Evolutionary conservation across 2,888 invertebrate species (phyloP), one percentile per base, ranked within the genome.

Genomic region (Saturnia japonica): DNA sequence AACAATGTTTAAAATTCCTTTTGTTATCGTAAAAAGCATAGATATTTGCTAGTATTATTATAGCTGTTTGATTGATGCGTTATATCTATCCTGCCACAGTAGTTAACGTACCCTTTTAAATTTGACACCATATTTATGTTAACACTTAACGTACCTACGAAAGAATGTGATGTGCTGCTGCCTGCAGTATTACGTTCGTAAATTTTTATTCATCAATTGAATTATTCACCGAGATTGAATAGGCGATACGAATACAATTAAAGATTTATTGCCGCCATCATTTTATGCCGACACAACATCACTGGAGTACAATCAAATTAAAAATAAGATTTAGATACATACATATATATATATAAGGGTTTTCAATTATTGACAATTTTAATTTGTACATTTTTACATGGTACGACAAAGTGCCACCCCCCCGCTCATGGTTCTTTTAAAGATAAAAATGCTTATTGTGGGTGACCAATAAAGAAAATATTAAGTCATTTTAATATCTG

Each of bases 191-290:
- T 45, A 47, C n/a, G 70, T 70, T 62, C 69, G 51, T 60, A 51
- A 72, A 77, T 77, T 81, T 51, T 80, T 80, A 81, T 82, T 81
- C 76, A 78, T 74, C 73, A 76, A 77, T 75, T 76, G 79, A 77
- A 85, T 83, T 82, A 82, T 82, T 85, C 83, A 79, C 73, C 74
- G 76, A 82, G 84, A 84, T 85, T 80, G 86, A 88, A 83, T 80
- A 82, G 80, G 79, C 82, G 84, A 87, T 85, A 85, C 81, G 82
- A 82, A 84, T 86, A 88, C 87, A 88, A 89, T 89, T 86, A 88
- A 88, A 89, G 89, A 89, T 89, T 89, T 87, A 90, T 89, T 82
- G 82, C 87, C 73, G 76, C 80, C 80, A 83, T 87, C 83, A 82
- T 78, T 81, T 81, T 73, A 78, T 76, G 76, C 78, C 76, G 79